Base-by-base conservation (phyloP, 1,140 invertebrate genomes). In the Arctopsyche grandis region DNA sequence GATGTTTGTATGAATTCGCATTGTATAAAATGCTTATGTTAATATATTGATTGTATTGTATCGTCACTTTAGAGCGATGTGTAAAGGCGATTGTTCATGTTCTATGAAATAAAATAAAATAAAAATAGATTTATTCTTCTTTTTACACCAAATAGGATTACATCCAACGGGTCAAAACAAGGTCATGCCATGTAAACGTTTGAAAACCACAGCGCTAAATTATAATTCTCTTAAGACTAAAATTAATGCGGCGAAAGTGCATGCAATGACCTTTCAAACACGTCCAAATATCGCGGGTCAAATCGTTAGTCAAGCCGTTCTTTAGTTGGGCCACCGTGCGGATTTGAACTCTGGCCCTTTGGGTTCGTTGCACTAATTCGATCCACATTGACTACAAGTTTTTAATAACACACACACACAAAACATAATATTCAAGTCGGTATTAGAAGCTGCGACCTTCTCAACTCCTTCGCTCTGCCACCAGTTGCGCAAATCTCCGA, bases 271-370 rank as follows among this genome's bases (percentile, higher is more conserved):
- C 16, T 60, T 38, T 38, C 7, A 7, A 38, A 38, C 29, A 38
- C 29, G 29, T 52, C 16, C 16, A 16, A 52, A 52, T 52, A 22
- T 66, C 22, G 63, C 21, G 58, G 16, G 58, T 22, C 58, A 60
- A 60, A 60, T 19, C 21, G 24, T 66, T 10, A 22, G 22, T 24
- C 63, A 3, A 24, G 21, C 14, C 63, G 63, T 26, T 24, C 12
- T 19, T 66, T 66, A 21, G 22, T 66, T 12, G 24, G 63, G 63
- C 63, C 63, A 66, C 24, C 48, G 21, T 22, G 21, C 22, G 22
- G 22, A n/a, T 71, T 71, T 71, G 69, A 71, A 71, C 69, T 71
- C n/a, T 71, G 69, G 69, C 69, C 69, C 69, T 71, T 69, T 14
- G 1, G 26, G 38, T 69, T 71, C 69, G 29, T 46, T 19, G 69